Percentiles rank a stretch among this genome's conserved stretches.
These are phyloP conservation scores for Mustela erminea DNA, from an alignment of 2,797 vertebrate genomes.

Conservation along the genomic window DNA sequence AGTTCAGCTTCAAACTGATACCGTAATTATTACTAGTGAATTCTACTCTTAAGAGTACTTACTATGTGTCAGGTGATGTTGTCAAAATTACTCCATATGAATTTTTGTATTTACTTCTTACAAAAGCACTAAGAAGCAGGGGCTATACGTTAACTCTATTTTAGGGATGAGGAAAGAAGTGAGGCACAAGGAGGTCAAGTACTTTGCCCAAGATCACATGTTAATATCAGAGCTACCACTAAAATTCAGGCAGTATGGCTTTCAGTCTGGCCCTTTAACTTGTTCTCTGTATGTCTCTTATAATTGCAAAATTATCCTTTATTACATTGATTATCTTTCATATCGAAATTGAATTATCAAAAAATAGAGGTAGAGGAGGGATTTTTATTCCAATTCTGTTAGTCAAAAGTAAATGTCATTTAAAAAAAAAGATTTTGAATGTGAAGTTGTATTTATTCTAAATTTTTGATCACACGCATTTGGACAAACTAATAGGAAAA, in stretches of 20 bases:
- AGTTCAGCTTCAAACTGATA: neutral
- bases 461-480: conserved; percentile 53
- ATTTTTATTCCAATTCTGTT: neutral
- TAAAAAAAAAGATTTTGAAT: neutral
- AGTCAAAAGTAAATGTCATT: conserved; percentile 36
- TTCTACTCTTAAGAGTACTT: neutral
- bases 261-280: neutral
- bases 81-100: neutral
- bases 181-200: neutral
- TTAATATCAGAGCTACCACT: neutral
- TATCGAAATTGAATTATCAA: neutral
- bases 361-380: neutral
- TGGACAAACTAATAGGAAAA: conserved; percentile 10
- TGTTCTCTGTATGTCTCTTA: neutral
- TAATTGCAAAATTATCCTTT: neutral
- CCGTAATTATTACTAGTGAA: neutral
- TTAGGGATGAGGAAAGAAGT: neutral
- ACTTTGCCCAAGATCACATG: neutral
- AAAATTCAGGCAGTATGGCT: neutral
- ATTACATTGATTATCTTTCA: neutral
- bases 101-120: neutral
- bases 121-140: neutral
- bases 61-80: neutral
- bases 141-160: neutral
- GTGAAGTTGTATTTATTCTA: neutral